Conservation (phyloP, 1,140 invertebrate genomes). For the Drosophila bocki region DNA sequence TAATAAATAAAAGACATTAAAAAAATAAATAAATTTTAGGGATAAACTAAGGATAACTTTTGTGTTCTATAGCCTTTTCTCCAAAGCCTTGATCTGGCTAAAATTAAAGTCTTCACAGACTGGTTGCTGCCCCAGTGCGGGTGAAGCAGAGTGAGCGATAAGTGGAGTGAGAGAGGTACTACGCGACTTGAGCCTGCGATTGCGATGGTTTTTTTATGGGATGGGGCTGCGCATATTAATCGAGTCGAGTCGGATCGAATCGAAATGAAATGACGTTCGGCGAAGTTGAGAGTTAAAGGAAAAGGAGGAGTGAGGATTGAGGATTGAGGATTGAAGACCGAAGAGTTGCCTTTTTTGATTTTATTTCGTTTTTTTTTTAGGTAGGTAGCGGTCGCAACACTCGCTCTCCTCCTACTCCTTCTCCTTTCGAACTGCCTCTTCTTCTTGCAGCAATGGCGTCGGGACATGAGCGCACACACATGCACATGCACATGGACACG, state of each 20-base stretch:
- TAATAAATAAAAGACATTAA: not conserved
- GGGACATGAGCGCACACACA: conserved; percentile 56
- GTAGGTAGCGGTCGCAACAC: conserved; percentile 47
- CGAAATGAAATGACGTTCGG: conserved; percentile 68
- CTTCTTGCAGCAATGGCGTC: conserved; percentile 60
- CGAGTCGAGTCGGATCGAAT: conserved; percentile 71
- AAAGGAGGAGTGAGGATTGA: not conserved
- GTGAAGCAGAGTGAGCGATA: conserved; percentile 11
- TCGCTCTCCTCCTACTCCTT: conserved; percentile 40
- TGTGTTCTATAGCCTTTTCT: not conserved
- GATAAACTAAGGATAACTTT: not conserved
- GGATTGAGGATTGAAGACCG: conserved; percentile 24
- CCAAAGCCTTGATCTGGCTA: not conserved
- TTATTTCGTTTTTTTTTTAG: conserved; percentile 28
- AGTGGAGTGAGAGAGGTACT: conserved; percentile 20
- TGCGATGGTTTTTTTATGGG: conserved; percentile 26
- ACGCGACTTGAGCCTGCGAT: conserved; percentile 39
- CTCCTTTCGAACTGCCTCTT: conserved; percentile 7
- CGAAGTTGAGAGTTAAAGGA: conserved; percentile 28
- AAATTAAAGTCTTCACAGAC: not conserved
- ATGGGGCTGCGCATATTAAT: conserved; percentile 73
- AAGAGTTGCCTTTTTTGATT: conserved; percentile 36
- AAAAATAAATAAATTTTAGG: not conserved
- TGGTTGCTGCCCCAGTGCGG: conserved; percentile 14
- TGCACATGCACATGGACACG: conserved; percentile 7